A percentile compares a stretch with the other conserved stretches of the same genome.
phyloP scores from a whole-genome alignment of 2,113 vertebrate genomes.

The Heterotis niloticus region DNA sequence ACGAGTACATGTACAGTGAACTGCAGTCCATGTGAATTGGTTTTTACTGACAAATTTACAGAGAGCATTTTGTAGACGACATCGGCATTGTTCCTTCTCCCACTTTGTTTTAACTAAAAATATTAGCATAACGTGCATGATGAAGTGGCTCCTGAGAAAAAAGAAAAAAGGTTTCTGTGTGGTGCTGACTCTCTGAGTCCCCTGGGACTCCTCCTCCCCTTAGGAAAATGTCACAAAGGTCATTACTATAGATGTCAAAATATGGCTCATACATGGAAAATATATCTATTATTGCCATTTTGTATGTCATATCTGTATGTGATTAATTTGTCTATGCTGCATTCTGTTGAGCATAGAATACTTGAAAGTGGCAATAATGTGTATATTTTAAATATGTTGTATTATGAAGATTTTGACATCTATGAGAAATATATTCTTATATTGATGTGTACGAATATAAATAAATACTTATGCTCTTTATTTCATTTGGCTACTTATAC shows the following conservation, averaged over 20 bases:
- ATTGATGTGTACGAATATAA: slow-evolving; percentile 16
- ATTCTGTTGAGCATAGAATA: slow-evolving; percentile 5
- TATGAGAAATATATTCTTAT: slow-evolving; percentile 12
- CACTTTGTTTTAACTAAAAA: slow-evolving; percentile 4
- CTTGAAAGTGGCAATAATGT: slow-evolving; percentile 29
- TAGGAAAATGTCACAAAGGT: slow-evolving; percentile 21
- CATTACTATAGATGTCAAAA: background rate
- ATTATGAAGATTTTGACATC: slow-evolving; percentile 18
- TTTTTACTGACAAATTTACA: slow-evolving; percentile 15
- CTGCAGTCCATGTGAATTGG: background rate
- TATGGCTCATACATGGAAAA: slow-evolving; percentile 8
- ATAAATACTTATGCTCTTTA: slow-evolving; percentile 14
- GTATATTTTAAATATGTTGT: slow-evolving; percentile 23
- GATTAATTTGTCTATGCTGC: slow-evolving; percentile 16
- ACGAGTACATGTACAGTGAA: slow-evolving; percentile 7
- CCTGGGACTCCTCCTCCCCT: slow-evolving; percentile 19
- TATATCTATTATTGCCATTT: slow-evolving; percentile 26
- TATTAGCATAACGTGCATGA: slow-evolving; percentile 11
- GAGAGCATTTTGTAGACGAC: background rate
- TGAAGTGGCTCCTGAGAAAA: slow-evolving; percentile 1
- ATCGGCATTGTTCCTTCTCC: background rate
- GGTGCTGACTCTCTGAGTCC: slow-evolving; percentile 13
- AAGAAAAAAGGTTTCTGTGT: background rate
- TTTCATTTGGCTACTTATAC: background rate
- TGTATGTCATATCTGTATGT: slow-evolving; percentile 18